These are phyloP conservation scores for Diploscapter pachys DNA, from an alignment of 1,140 invertebrate genomes.

Conservation along the genomic window DNA sequence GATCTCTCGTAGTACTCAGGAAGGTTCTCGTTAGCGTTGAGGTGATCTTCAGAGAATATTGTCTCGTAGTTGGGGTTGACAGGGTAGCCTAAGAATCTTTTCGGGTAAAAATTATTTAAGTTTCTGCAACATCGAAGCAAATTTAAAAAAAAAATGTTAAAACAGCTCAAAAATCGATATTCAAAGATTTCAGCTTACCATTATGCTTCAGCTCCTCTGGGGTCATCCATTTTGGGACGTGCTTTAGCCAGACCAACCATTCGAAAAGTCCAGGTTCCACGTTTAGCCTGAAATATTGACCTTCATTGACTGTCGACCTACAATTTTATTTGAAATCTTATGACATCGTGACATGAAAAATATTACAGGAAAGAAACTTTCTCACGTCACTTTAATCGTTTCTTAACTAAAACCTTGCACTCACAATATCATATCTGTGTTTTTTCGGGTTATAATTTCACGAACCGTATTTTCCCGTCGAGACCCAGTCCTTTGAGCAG, in stretches of 20 bases:
- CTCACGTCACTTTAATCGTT: too few relatives aligned
- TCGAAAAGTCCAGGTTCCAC: constrained; percentile 85
- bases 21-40: constrained; percentile 57
- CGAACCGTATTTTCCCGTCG: too few relatives aligned
- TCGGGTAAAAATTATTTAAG: neutral
- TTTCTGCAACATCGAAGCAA: constrained; percentile 3
- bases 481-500: constrained; percentile 60
- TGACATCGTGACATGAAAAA: too few relatives aligned
- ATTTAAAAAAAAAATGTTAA: constrained; percentile 64
- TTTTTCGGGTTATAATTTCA: too few relatives aligned
- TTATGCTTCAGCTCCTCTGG: constrained; percentile 62
- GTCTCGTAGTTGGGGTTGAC: constrained; percentile 72
- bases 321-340: neutral
- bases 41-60: constrained; percentile 66
- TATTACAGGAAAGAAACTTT: too few relatives aligned
- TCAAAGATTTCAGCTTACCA: too few relatives aligned
- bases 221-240: constrained; percentile 34
- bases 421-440: too few relatives aligned
- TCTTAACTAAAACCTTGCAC: too few relatives aligned
- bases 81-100: constrained; percentile 68
- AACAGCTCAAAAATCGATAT: too few relatives aligned
- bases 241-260: constrained; percentile 80
- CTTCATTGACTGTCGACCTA: neutral
- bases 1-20: constrained; percentile 25
- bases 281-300: constrained; percentile 62